Base-by-base conservation (phyloP, 2,888 invertebrate species). In the Tenthredo mesomela region DNA sequence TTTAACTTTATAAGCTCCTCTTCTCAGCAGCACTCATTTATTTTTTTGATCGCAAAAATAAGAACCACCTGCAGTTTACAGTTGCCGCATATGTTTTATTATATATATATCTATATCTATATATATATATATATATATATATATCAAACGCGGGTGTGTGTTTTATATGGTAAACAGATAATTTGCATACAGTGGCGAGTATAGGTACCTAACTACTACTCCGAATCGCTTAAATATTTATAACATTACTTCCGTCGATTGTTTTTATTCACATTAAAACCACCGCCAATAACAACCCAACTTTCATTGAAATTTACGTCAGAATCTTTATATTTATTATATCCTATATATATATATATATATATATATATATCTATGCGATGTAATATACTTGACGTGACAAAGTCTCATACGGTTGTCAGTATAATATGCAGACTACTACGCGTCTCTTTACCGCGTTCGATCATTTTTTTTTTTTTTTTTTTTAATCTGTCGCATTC, bases 211-310 rank as follows among this genome's bases (percentile, higher is more conserved):
- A 29, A 1, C 1, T 29, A 77, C 29, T 33, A 78, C 58, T 87
- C 82, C 86, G 84, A 87, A 85, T 73, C 88, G 85, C 88, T 86
- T 91, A 89, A 88, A 92, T 92, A 92, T 92, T 92, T 90, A 92
- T 92, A 89, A 86, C 58, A 21, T 61, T 61, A 91, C 92, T 92
- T 92, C 93, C 93, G 92, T 78, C 90, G 90, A 93, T 93, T 93
- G 93, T 93, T 90, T 86, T 82, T 83, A 82, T 82, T 33, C 70
- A 65, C 75, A 80, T 80, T 50, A 50, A 47, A 77, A 29, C 21
- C 21, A 73, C 15, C 29, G 54, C 77, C 77, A 77, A 77, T 54
- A 77, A 50, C 77, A 77, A 77, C 18, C 15, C 54, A 54, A 54
- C 54, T 47, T 25, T 54, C 47, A 33, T 43, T 73, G 73, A 43